Evolutionary conservation across 1,140 invertebrate genomes (phyloP).

Genomic region (Drosophila prosaltans): DNA sequence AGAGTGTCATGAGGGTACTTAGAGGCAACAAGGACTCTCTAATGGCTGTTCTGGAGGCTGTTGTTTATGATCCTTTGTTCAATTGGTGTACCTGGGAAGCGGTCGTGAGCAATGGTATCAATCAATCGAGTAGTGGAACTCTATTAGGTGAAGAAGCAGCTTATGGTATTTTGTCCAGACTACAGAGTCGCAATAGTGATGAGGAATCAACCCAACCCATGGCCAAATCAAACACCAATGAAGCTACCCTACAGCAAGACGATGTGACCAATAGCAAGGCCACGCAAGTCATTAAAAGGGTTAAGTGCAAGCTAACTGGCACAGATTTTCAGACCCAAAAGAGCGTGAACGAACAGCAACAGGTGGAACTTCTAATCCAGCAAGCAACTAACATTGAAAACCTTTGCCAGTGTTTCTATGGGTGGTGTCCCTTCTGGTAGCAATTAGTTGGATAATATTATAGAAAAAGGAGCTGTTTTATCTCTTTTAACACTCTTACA

Average conservation of each 20-base stretch:
- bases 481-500: no score
- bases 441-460: no score
- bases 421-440: no score
- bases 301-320: constrained; percentile 96
- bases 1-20: constrained; percentile 98
- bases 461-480: no score
- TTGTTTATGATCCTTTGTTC: constrained; percentile 99
- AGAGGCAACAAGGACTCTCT: constrained; percentile 98
- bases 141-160: constrained; percentile 83
- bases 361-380: constrained; percentile 97
- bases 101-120: constrained; percentile 83
- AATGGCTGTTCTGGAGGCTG: constrained; percentile 99
- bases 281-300: constrained; percentile 93
- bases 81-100: constrained; percentile 98
- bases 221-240: constrained; percentile 83
- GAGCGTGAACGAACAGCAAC: constrained; percentile 91
- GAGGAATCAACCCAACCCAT: constrained; percentile 77
- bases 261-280: constrained; percentile 97
- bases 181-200: constrained; percentile 66
- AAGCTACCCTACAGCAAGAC: constrained; percentile 71
- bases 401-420: constrained; percentile 84
- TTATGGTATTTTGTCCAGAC: constrained; percentile 56
- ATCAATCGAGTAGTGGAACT: constrained; percentile 56
- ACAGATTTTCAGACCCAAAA: constrained; percentile 96
- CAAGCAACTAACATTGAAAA: constrained; percentile 91